Base-by-base conservation (phyloP, 1,140 invertebrate species). In the Liolophura sinensis region DNA sequence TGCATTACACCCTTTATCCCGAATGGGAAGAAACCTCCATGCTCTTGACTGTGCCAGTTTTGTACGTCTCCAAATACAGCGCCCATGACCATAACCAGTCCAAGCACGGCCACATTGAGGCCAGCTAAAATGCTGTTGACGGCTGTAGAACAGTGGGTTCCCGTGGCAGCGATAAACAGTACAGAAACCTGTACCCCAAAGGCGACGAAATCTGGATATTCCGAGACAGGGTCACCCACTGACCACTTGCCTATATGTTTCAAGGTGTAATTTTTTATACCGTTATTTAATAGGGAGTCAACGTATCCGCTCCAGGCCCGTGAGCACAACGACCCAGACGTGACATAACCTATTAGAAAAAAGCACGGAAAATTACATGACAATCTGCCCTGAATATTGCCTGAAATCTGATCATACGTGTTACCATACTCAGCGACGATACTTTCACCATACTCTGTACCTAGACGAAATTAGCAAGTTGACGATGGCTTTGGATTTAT, bases 321-420 rank as follows among this genome's bases (percentile, higher is more conserved):
- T 6, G 79, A 75, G 14, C 73, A 78, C n/a, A 77, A 73, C 46
- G 78, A 71, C 0, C 68, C 64, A 27, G 65, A 62, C 0, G 93
- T 93, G 7, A 92, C 91, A 15, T 92, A 92, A 24, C 63, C 74
- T 76, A 61, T 14, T 54, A 58, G 15, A 50, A 50, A n/a, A 46
- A 63, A 63, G 46, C 51, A 11, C 51, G 18, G 18, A 54, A 22
- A n/a, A 5, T 12, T 12, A 24, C 27, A 24, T 46, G 31, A 57
- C 16, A 24, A 57, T 20, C 15, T 15, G 31, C 24, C 1, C 1
- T 12, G 52, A 51, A 27, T n/a, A 52, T 47, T 18, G 24, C 24
- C n/a, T 20, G 24, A 57, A 1, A 24, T 20, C 15, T 24, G 50
- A 63, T 18, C 27, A 11, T 46, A 6, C 12, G 22, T 40, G 9